Conservation (phyloP, 2,888 invertebrate genomes). For the Eumacrocentrus americanus region DNA sequence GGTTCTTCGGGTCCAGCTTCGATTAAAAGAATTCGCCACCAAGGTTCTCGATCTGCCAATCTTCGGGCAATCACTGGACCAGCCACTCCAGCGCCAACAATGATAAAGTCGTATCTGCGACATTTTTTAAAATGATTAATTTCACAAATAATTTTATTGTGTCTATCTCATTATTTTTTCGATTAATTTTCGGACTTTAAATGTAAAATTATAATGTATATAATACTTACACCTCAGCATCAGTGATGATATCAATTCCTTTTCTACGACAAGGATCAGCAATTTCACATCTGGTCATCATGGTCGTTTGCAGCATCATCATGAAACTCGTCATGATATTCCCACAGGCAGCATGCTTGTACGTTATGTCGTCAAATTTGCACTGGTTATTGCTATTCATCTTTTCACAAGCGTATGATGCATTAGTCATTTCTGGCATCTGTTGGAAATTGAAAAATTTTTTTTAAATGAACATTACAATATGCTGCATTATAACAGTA, state of each 20-base stretch:
- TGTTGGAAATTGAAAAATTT: constrained; percentile 10
- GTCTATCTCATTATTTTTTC: background rate
- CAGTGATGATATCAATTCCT: constrained; percentile 47
- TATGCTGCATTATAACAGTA: background rate
- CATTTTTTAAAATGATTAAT: background rate
- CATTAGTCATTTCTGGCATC: constrained; percentile 23
- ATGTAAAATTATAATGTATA: too few species aligned
- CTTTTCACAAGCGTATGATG: constrained; percentile 32
- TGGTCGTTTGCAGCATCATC: constrained; percentile 50
- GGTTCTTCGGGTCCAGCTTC: constrained; percentile 63
- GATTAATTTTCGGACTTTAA: background rate
- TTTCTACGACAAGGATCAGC: constrained; percentile 53
- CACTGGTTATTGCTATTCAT: constrained; percentile 30
- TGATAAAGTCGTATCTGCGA: constrained; percentile 60
- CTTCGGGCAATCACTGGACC: constrained; percentile 63
- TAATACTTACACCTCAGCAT: constrained; percentile 48
- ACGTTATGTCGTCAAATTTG: constrained; percentile 52
- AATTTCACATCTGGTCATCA: constrained; percentile 54
- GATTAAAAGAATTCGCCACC: constrained; percentile 59
- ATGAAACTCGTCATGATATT: constrained; percentile 47
- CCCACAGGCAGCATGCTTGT: constrained; percentile 48
- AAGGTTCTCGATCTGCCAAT: constrained; percentile 61
- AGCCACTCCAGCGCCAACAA: constrained; percentile 62
- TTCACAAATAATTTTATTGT: background rate
- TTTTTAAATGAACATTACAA: background rate